Evolutionary conservation across 2,888 invertebrate species (phyloP), one percentile per base, ranked within the genome.

Genomic region (Gymnocheta viridis): DNA sequence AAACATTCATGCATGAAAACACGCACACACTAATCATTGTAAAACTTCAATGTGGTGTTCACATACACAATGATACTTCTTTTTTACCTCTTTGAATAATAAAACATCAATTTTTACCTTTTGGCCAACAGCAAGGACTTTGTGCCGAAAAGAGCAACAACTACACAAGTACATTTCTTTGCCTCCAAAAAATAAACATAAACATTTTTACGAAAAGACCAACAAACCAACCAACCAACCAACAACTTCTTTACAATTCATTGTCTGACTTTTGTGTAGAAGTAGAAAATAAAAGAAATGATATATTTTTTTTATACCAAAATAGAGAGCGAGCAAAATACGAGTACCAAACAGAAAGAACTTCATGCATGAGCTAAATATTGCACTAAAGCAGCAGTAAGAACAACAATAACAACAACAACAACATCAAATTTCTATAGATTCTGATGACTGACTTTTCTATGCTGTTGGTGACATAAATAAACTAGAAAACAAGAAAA

Each of bases 391-490:
- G n/a, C 49, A n/a, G 27, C 35, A 56, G 10, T 29, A 12, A 19
- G 47, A 66, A 10, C 27, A 62, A 41, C 17, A 56, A 19, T 4
- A 32, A 14, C 44, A 56, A 35, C 24, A 12, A 35, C 58, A 54
- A 17, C 60, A 51, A 54, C 27, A 47, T 22, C 24, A 56, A 74
- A 78, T 64, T 73, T 79, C 72, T 70, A 79, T 74, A 64, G 74
- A 70, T 58, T 64, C 29, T 67, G 69, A 49, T 72, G 66, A 27
- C 49, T 58, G 49, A 70, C 38, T 58, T 24, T 44, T 67, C 35
- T 70, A 27, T 58, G 51, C 69, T 79, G 73, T 47, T 79, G 79
- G 79, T 79, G 79, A 82, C 74, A 79, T 74, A 49, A 82, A 79
- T 56, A 73, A 72, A 67, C 64, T 24, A 54, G 66, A 58, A 66